These are phyloP conservation scores for Taurulus bubalis DNA, from an alignment of 2,113 vertebrate genomes.

Conservation along the genomic window DNA sequence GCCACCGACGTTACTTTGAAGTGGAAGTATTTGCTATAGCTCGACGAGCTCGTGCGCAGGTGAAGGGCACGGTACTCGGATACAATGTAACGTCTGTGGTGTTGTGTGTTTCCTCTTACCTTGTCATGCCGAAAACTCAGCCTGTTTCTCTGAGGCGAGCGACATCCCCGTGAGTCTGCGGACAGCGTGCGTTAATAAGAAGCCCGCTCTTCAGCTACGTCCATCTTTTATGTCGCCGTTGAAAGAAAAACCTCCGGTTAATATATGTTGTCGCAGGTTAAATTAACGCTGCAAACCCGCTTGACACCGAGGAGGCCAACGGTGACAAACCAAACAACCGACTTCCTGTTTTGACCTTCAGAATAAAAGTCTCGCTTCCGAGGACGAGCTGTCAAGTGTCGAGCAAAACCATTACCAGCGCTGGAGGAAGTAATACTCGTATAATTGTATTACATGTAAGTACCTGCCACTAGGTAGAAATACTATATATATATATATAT, in stretches of 20 bases:
- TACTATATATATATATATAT: no score
- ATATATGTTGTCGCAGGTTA: constrained; percentile 17
- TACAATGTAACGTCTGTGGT: not conserved
- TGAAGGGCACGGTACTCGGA: not conserved
- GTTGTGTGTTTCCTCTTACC: constrained; percentile 56
- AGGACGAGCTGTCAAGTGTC: not conserved
- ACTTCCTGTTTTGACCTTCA: constrained; percentile 24
- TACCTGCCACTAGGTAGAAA: not conserved
- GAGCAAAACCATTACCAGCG: no score
- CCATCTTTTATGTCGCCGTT: not conserved
- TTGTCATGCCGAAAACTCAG: constrained; percentile 58
- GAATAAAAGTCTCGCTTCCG: constrained; percentile 43
- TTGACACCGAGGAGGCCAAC: constrained; percentile 48
- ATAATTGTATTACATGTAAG: not conserved
- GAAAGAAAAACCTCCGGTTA: not conserved
- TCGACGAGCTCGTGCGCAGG: not conserved
- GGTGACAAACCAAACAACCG: not conserved
- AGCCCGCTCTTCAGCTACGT: not conserved
- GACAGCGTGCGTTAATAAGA: not conserved
- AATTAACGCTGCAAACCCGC: constrained; percentile 14
- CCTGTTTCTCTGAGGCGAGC: constrained; percentile 48
- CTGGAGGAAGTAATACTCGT: no score
- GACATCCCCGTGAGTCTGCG: constrained; percentile 31
- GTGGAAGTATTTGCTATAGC: not conserved
- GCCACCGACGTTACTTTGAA: not conserved